Evolutionary conservation across 2,888 invertebrate species (phyloP).

Genomic region (Eucriotettix oculatus): DNA sequence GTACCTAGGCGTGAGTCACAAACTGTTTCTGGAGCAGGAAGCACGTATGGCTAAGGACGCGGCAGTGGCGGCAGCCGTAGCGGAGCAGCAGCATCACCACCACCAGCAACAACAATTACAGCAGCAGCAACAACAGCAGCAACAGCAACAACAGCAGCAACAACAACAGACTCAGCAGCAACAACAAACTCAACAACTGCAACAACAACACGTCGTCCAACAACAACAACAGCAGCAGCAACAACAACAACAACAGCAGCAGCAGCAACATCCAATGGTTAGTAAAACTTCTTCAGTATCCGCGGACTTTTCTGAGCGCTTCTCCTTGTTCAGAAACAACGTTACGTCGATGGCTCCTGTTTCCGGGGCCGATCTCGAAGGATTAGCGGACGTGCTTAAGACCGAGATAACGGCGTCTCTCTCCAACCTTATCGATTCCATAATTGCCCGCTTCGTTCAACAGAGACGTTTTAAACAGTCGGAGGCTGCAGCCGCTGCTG

Average conservation of each 20-base stretch:
- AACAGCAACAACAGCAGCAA: constrained; percentile 32
- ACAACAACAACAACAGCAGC: constrained; percentile 22
- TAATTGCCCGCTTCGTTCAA: constrained; percentile 69
- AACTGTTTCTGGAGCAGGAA: constrained; percentile 64
- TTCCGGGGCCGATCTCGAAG: constrained; percentile 67
- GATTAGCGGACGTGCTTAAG: constrained; percentile 80
- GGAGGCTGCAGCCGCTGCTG: constrained; percentile 63
- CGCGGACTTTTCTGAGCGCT: constrained; percentile 53
- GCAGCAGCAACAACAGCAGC: constrained; percentile 27
- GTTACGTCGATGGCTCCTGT: constrained; percentile 32
- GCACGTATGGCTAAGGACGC: constrained; percentile 38
- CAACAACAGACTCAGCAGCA: constrained; percentile 38
- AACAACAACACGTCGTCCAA: constrained; percentile 23
- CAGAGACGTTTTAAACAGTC: constrained; percentile 64
- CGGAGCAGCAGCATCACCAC: constrained; percentile 14
- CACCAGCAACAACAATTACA: constrained; percentile 36
- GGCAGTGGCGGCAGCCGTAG: constrained; percentile 21
- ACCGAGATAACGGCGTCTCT: constrained; percentile 74
- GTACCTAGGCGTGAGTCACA: constrained; percentile 63
- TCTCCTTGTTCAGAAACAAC: constrained; percentile 57
- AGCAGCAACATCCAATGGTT: constrained; percentile 22
- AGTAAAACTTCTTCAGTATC: constrained; percentile 16
- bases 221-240: constrained; percentile 20
- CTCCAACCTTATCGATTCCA: constrained; percentile 71
- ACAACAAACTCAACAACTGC: constrained; percentile 27